These are phyloP conservation scores for Drosophila jambulina DNA, from an alignment of 1,140 invertebrate genomes.

Conservation along the genomic window DNA sequence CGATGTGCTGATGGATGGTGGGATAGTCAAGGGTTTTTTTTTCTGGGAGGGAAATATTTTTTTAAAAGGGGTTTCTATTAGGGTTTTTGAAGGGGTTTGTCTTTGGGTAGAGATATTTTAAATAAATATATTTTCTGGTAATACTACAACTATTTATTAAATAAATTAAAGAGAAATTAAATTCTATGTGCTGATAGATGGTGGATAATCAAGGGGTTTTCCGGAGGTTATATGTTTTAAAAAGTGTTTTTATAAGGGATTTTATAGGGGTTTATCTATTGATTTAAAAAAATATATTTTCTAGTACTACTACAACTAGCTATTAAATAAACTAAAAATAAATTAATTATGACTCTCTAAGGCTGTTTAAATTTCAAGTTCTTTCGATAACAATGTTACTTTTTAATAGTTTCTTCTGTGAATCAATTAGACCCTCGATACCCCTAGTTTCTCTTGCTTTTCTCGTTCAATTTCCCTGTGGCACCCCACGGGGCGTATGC, in stretches of 20 bases:
- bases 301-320: neutral
- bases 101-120: neutral
- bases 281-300: neutral
- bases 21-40: slow-evolving; percentile 11
- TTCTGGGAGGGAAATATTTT: too few species aligned
- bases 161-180: too few species aligned
- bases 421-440: neutral
- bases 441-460: slow-evolving; percentile 9
- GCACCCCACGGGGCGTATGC: slow-evolving; percentile 70
- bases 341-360: neutral
- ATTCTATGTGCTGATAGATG: slow-evolving; percentile 36
- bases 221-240: too few species aligned
- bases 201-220: slow-evolving; percentile 4
- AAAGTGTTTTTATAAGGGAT: neutral
- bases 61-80: neutral
- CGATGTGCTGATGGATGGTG: slow-evolving; percentile 27
- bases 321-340: too few species aligned
- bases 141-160: neutral
- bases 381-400: neutral
- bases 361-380: neutral
- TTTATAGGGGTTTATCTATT: neutral
- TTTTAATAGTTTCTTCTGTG: neutral
- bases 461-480: neutral
- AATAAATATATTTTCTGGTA: too few species aligned
- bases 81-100: neutral